These are phyloP conservation scores for Phengaris arion DNA, from an alignment of 2,888 invertebrate species.

Conservation along the genomic window DNA sequence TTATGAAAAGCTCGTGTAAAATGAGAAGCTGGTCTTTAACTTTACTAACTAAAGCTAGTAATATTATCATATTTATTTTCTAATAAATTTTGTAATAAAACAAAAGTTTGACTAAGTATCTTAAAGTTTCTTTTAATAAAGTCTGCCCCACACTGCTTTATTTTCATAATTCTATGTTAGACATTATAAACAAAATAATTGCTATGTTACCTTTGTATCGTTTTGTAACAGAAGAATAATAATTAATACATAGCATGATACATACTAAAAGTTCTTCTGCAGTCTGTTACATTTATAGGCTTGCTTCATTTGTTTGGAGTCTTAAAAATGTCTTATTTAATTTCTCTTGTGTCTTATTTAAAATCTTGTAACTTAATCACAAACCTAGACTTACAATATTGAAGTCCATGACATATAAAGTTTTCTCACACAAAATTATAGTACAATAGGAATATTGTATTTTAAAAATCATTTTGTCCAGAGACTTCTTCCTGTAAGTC, in stretches of 20 bases:
- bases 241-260: neutral
- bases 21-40: neutral
- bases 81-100: constrained; percentile 23
- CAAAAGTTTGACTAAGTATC: neutral
- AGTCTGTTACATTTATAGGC: no score
- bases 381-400: neutral
- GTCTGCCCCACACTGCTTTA: neutral
- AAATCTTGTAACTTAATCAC: neutral
- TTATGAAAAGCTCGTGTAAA: neutral
- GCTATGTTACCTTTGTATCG: no score
- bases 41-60: neutral
- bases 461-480: neutral
- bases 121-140: constrained; percentile 10
- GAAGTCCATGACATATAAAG: neutral
- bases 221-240: neutral
- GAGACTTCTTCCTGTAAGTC: neutral
- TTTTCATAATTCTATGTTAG: neutral
- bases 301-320: no score
- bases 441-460: neutral
- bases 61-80: constrained; percentile 19
- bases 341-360: no score
- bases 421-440: neutral
- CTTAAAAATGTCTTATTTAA: no score
- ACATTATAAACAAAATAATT: neutral
- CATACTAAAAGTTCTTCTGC: no score